Evolutionary conservation across 1,140 invertebrate genomes (phyloP), one percentile per base, ranked within the genome.

Genomic region (Heliconius hewitsoni): DNA sequence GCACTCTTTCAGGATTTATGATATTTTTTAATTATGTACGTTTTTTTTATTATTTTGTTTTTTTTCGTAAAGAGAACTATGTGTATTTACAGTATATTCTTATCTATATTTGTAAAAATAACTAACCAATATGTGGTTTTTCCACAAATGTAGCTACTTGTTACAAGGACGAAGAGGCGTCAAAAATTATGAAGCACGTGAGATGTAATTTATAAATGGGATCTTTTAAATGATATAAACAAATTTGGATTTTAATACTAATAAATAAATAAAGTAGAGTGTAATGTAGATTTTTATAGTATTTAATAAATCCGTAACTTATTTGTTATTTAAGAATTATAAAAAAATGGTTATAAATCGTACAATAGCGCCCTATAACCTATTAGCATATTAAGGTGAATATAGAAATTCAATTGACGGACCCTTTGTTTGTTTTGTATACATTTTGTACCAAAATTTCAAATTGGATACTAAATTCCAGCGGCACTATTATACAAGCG

Each of bases 1-100:
- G 77, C 79, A 71, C 76, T 46, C 3, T 46, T 55, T 82, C 66
- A 8, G 52, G 42, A 46, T 46, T 46, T 46, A 16, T 46, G 42
- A 46, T 46, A 57, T 57, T 57, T 57, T 57, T 23, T 23, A 46
- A 46, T 55, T 71, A 34, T 57, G 27, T 30, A 37, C 30, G 0
- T 30, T 71, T n/a, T 34, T 70, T 70, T 1, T 37, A 16, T 16
- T 71, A 16, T 57, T 57, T 27, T 5, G 13, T 18, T 34, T 34
- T 71, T 30, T 71, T 52, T 52, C 18, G 6, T 19, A 8, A 6
- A 2, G 6, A 19, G 50, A 8, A 8, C 50, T 52, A 6, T 52
- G 5, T 46, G 11, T 46, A 11, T 11, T 9, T 46, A 46, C 9
- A 46, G 13, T 46, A 13, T 46, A 11, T 46, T 37, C 6, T 37